Evolutionary conservation across 35 echinoderm and acorn worm genomes (phyloP).

Genomic region (Chiridota heheva): DNA sequence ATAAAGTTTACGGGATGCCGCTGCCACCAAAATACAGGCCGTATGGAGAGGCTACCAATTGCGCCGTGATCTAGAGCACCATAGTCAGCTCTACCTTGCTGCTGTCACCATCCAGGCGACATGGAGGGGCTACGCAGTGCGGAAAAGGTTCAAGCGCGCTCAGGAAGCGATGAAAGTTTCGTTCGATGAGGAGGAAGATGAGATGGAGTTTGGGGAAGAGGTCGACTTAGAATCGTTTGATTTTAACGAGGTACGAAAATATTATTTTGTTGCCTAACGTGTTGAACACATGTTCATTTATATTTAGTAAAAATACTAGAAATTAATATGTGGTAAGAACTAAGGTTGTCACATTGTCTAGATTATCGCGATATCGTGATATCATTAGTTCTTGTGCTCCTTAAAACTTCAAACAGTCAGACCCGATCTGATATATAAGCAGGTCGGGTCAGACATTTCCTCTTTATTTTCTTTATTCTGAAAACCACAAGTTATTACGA

Average conservation of each 20-base stretch:
- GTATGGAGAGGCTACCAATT: constrained; percentile 73
- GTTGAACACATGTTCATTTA: background rate
- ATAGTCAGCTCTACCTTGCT: constrained; percentile 67
- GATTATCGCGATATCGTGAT: too few species aligned
- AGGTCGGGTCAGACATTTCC: too few species aligned
- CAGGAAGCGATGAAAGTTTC: constrained; percentile 34
- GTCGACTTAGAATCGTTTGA: constrained; percentile 31
- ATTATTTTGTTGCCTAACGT: too few species aligned
- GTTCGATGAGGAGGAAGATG: constrained; percentile 69
- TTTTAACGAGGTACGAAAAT: constrained; percentile 40
- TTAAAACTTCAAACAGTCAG: too few species aligned
- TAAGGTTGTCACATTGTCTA: too few species aligned
- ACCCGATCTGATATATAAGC: too few species aligned
- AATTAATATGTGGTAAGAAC: too few species aligned
- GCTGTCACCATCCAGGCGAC: constrained; percentile 66
- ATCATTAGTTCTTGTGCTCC: too few species aligned
- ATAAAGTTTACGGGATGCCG: background rate
- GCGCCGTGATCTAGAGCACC: constrained; percentile 51
- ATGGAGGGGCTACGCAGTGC: constrained; percentile 54
- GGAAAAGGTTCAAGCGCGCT: constrained; percentile 36
- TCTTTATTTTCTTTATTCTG: too few species aligned
- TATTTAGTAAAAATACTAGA: too few species aligned
- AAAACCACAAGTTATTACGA: too few species aligned
- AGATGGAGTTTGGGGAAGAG: constrained; percentile 80
- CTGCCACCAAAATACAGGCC: constrained; percentile 78